Evolutionary conservation across 2,113 vertebrate species (phyloP), one percentile per base, ranked within the genome.

Genomic region (Macquaria australasica): DNA sequence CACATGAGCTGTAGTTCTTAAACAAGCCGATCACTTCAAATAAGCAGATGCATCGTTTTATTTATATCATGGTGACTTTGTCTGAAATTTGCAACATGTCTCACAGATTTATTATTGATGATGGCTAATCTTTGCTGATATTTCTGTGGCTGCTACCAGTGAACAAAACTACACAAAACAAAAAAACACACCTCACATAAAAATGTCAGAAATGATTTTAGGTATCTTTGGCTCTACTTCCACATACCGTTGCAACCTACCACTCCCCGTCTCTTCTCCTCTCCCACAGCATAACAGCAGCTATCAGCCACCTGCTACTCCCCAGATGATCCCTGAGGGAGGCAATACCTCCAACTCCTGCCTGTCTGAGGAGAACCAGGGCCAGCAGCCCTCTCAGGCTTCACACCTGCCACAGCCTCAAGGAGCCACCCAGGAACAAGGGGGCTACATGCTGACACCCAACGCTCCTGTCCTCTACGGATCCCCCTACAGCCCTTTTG

Each of bases 391-490:
- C 6, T 89, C 95, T 56, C 96, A 96, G 85, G 83, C 91, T 39
- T 67, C 84, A 50, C 51, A 59, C 59, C 93, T 94, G 87, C 93
- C 95, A 66, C 92, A 94, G 34, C 89, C 96, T 60, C 96, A 97
- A 87, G 91, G 95, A 75, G 88, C 93, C 71, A 93, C 95, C 64
- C 97, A 97, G 91, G 94, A 96, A 83, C 91, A 95, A 28, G 95
- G 96, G 50, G 92, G 93, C 85, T 96, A 92, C 31, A 95, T 95
- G 89, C 91, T 95, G 71, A 95, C 96, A 2, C 96, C 97, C 12
- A 96, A 96, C 0, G 96, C 96, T 39, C 97, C 97, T 0, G 87
- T 94, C 4, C 93, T 96, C 83, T 97, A 96, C 3, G 88, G 93
- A 37, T 92, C 96, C 0, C 81, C 95, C 39, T 96, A 93, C 81